Base-by-base conservation (phyloP, 2,797 vertebrate genomes). In the Geotria australis region DNA sequence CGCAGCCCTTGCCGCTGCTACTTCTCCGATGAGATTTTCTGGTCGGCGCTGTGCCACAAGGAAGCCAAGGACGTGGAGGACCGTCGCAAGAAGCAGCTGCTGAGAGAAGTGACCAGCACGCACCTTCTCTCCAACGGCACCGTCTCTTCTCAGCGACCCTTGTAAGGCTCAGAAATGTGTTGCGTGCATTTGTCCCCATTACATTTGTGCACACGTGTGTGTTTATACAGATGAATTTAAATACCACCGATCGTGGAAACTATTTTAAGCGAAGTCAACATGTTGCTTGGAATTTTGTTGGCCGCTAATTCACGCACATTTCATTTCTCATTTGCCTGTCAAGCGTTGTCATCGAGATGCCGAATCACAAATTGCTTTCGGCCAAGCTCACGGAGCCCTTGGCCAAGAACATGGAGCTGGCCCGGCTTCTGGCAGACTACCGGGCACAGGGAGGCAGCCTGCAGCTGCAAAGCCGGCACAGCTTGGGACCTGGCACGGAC, bases 1-100 rank as follows among this genome's bases (percentile, higher is more conserved):
- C 75, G 73, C 47, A 96, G 89, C 63, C 83, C 85, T 55, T 84
- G 83, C 61, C 74, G 91, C 55, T 85, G 93, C 9, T 98, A 96
- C 67, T 98, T 98, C 65, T 79, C 81, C 0, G 85, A 98, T 59
- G 66, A 88, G 67, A 81, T 98, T 57, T 98, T 83, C 60, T 72
- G 83, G 48, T 98, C 89, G 59, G 81, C 84, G 56, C 77, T 93
- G 9, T 76, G 96, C 57, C 84, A 80, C 67, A 96, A 94, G 63
- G 91, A 96, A 48, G 70, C 80, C 24, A 95, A 77, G 61, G 86
- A 94, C 59, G 60, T 81, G 63, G 86, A 93, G 46, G 75, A 79
- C 13, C 79, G 86, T 55, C 73, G 82, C 58, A 95, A 95, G 67
- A 81, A 76, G 13, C 88, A 83, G 53, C 71, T 94, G 59, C 74